These are phyloP conservation scores for Sepioteuthis lessoniana DNA, from an alignment of 2,888 invertebrate genomes.

Conservation along the genomic window DNA sequence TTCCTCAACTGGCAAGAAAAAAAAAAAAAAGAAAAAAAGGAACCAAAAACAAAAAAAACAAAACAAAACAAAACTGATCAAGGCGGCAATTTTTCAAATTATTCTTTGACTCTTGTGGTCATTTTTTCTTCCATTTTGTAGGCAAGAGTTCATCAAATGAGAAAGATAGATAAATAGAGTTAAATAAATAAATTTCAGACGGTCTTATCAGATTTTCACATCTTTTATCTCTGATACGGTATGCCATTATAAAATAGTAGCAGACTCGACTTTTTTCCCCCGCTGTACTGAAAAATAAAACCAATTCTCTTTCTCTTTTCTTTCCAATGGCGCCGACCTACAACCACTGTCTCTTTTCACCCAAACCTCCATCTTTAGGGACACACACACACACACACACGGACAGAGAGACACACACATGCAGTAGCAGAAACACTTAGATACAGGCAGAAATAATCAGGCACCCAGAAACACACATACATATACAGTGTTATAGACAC, in stretches of 20 bases:
- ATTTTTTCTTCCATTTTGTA: neutral
- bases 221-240: slow-evolving; percentile 4
- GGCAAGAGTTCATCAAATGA: slow-evolving; percentile 20
- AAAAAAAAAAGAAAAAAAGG: neutral
- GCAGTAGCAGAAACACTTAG: too few species aligned
- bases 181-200: slow-evolving; percentile 33
- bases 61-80: neutral
- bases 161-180: neutral
- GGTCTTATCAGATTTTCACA: neutral
- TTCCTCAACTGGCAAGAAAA: neutral
- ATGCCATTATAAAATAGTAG: neutral
- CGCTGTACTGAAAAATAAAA: too few species aligned
- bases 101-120: neutral
- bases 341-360: too few species aligned
- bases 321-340: neutral
- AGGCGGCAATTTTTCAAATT: slow-evolving; percentile 12
- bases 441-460: too few species aligned
- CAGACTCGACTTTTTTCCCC: neutral
- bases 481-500: too few species aligned
- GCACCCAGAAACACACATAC: too few species aligned
- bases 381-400: neutral
- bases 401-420: too few species aligned
- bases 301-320: too few species aligned
- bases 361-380: neutral
- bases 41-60: neutral